Evolutionary conservation across 2,888 invertebrate species (phyloP), one percentile per base, ranked within the genome.

Genomic region (Corythucha ciliata): DNA sequence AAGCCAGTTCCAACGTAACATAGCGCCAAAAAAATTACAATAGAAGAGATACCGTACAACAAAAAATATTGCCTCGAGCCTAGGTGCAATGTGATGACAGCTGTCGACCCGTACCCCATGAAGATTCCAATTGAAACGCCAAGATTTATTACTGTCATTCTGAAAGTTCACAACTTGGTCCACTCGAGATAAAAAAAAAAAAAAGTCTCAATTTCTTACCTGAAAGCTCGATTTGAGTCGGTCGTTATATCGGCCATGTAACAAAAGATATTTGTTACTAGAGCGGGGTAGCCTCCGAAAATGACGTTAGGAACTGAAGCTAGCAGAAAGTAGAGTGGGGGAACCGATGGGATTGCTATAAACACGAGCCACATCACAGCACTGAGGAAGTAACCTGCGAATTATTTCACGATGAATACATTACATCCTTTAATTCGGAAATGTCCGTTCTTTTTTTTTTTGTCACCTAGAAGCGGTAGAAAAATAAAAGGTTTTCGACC

Each of bases 221-320:
- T 33, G 33, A 33, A 33, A 5, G 16, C 33, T 33, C 33, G 14
- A n/a, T 45, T 45, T 29, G 10, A 12, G 18, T 45, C 22, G 8
- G 24, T 18, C 8, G 26, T 22, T 20, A 45, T 24, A 7, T 33
- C 33, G 8, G 14, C 21, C 8, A 45, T 26, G 4, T 26, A 21
- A 26, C 12, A 27, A 22, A 29, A 34, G 4, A 26, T 21, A 32
- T n/a, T 5, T 3, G 33, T 33, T 16, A 33, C 14, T 18, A 33
- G 4, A 5, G 18, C 4, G 14, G 33, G 5, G 5, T 16, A 33
- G 8, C 33, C 33, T 33, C 33, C 33, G 18, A 18, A 16, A 5
- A 18, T 18, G 16, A 33, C 18, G 14, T 14, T 14, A 33, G 18
- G 18, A 33, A 33, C 8, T 33, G 33, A 33, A 14, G 33, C 16